Percentiles rank a stretch among this genome's conserved stretches.
Conservation (phyloP, 2,888 invertebrate genomes). For the Galeopsomyia nigrocyanea region DNA sequence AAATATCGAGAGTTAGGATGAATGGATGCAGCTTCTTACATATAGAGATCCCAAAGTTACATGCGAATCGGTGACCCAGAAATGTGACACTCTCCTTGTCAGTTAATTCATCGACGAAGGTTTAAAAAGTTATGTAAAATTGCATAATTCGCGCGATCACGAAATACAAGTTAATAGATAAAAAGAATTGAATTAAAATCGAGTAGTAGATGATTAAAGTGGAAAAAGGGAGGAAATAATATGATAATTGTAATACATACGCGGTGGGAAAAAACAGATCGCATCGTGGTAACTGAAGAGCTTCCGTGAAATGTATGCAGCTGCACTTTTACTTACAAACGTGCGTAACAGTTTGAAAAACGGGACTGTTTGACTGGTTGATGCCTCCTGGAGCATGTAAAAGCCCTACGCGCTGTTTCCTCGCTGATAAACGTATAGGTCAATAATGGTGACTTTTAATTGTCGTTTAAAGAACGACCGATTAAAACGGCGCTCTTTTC, state of each 20-base stretch:
- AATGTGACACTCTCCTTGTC: no score
- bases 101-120: no score
- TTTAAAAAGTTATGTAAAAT: no score
- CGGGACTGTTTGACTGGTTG: conserved; percentile 18
- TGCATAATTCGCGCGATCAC: no score
- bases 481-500: no score
- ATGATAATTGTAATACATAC: conserved; percentile 29
- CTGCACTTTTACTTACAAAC: conserved; percentile 22
- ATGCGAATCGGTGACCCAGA: no score
- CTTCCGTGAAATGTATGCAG: conserved; percentile 34
- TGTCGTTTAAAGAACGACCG: no score
- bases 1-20: no score
- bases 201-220: background rate
- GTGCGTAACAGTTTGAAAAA: conserved; percentile 32
- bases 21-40: no score
- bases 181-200: conserved; percentile 2
- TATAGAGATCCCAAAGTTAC: no score
- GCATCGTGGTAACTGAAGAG: conserved; percentile 30
- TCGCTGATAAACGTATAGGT: background rate
- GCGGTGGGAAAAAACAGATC: conserved; percentile 35
- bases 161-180: no score
- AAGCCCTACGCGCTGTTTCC: background rate
- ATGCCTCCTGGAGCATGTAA: conserved; percentile 9
- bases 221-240: conserved; percentile 17
- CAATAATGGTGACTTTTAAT: background rate